A percentile compares a stretch with the other conserved stretches of the same genome.
Conservation (phyloP, 2,797 vertebrate genomes). For the Phylloscopus collybita region DNA sequence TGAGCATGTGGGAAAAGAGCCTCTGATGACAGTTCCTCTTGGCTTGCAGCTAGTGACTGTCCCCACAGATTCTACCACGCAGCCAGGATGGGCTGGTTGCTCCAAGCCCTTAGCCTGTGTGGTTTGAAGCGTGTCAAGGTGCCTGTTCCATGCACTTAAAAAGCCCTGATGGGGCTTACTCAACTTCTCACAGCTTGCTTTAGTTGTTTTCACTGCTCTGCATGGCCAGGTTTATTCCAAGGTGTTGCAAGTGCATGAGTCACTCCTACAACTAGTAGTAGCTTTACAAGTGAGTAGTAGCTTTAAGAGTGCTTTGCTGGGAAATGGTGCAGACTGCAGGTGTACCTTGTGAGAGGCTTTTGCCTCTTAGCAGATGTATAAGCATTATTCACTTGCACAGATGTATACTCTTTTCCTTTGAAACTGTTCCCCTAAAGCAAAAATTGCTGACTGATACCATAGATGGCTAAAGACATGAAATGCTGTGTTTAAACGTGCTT, state of each 20-base stretch:
- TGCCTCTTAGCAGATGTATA: not conserved
- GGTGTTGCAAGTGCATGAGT: accelerated
- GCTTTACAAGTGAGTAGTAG: not conserved
- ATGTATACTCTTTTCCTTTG: not conserved
- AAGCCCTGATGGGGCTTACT: not conserved
- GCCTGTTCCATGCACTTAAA: not conserved
- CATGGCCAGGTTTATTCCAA: not conserved
- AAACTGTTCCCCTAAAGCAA: not conserved
- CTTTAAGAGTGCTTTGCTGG: not conserved
- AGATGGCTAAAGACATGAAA: not conserved
- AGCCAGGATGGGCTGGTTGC: not conserved
- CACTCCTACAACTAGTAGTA: not conserved
- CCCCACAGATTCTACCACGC: not conserved
- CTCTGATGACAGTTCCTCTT: not conserved
- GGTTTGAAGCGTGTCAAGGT: accelerated
- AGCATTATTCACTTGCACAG: not conserved
- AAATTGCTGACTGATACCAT: not conserved
- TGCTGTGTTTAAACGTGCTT: not conserved
- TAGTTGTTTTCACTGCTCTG: accelerated
- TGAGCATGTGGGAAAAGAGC: not conserved
- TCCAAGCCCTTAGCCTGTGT: accelerated
- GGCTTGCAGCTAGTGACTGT: not conserved
- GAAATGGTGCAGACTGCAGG: not conserved
- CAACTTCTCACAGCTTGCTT: not conserved
- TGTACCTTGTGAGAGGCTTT: accelerated